These are phyloP conservation scores for Paratrypauchen microcephalus DNA, from an alignment of 2,797 vertebrate species.

Conservation along the genomic window DNA sequence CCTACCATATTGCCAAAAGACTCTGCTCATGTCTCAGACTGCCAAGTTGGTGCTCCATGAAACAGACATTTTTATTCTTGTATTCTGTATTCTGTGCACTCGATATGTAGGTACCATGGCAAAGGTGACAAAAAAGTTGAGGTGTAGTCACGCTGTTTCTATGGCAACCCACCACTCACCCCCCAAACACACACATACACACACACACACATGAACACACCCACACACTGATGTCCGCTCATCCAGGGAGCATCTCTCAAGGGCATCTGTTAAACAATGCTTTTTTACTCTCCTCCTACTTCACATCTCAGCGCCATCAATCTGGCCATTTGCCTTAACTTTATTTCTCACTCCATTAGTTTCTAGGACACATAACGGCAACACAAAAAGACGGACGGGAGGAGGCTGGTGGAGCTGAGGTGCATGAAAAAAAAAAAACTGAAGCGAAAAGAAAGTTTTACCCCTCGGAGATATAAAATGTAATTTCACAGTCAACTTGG, in stretches of 20 bases:
- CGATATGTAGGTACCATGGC: not conserved
- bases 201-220: conserved; percentile 4
- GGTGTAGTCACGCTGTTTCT: conserved; percentile 38
- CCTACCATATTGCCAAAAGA: not conserved
- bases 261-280: conserved; percentile 69
- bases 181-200: not conserved
- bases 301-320: conserved; percentile 68
- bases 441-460: conserved; percentile 65
- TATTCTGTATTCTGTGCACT: not conserved
- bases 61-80: not conserved
- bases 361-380: conserved; percentile 67
- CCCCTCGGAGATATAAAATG: conserved; percentile 76
- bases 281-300: conserved; percentile 34
- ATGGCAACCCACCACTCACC: conserved; percentile 37
- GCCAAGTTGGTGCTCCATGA: not conserved
- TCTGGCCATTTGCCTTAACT: conserved; percentile 74
- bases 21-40: not conserved
- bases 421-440: conserved; percentile 18
- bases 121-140: conserved; percentile 20
- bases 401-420: not conserved
- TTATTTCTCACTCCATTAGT: conserved; percentile 80
- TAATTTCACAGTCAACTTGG: conserved; percentile 84
- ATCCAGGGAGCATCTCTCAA: conserved; percentile 51
- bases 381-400: conserved; percentile 16
- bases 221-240: conserved; percentile 3